A percentile compares a stretch with the other conserved stretches of the same genome.
These are phyloP conservation scores for Rapana venosa DNA, from an alignment of 2,888 invertebrate species.

Conservation along the genomic window DNA sequence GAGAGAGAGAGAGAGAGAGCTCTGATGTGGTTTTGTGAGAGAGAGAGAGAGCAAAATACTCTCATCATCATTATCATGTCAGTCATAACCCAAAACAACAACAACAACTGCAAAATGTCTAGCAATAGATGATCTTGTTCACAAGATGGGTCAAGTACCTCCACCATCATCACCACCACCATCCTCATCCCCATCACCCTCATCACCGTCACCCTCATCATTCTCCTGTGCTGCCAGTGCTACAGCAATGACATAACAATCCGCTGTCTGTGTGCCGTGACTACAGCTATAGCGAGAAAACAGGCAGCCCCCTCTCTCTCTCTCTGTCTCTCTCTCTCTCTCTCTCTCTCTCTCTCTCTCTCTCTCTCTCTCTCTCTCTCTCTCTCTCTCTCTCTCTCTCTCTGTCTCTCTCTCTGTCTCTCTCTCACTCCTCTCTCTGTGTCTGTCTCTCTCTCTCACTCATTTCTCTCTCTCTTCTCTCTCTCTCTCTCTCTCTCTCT, in stretches of 20 bases:
- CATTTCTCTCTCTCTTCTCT: no score
- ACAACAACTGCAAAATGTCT: background rate
- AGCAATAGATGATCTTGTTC: background rate
- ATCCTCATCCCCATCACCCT: no score
- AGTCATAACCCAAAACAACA: background rate
- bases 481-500: background rate
- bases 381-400: background rate
- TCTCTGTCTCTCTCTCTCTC: background rate
- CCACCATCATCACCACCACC: no score
- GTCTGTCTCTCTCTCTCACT: background rate
- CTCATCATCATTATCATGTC: background rate
- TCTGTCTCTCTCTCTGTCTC: background rate
- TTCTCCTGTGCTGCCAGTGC: no score
- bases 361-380: background rate
- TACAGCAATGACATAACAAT: no score
- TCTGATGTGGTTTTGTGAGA: no score
- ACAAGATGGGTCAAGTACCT: background rate
- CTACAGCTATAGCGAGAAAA: background rate
- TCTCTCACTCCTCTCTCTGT: background rate
- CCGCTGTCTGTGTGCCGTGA: no score
- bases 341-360: background rate
- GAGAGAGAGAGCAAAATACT: background rate
- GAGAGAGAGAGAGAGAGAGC: no score
- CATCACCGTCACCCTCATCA: no score
- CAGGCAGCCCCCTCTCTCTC: no score